Base-by-base conservation (phyloP, 2,113 vertebrate genomes). In the Trematomus loennbergii region DNA sequence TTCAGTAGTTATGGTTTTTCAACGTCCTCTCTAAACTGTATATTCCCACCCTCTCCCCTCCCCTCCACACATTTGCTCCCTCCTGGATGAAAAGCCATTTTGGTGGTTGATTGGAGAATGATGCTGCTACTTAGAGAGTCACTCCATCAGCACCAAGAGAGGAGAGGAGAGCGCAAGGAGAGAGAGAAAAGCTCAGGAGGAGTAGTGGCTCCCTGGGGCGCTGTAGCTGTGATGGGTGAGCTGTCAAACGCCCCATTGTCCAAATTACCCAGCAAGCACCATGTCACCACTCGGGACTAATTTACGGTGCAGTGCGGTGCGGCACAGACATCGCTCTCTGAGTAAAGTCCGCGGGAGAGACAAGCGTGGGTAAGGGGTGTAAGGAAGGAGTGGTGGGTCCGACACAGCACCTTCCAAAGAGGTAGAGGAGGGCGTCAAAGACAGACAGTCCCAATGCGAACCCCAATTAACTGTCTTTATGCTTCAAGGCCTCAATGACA, bases 241-340 rank as follows among this genome's bases (percentile, higher is more conserved):
- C 95, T 97, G 96, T 96, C 96, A 96, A 96, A 97, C 0, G 94
- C 94, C 93, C 96, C 90, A 94, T 94, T 94, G 93, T 96, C 95
- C 95, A 97, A 97, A 96, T 91, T 91, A 95, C 83, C 88, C 92
- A 84, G 92, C 92, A 90, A 93, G 95, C 88, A 90, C 89, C 83
- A 87, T 91, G 94, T 94, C 95, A 92, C 94, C 92, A 83, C 88
- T 78, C 95, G 94, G 92, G 95, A 96, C 95, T 95, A 94, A 96
- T 97, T 97, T 96, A 95, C 90, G 79, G 92, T 67, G 53, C 76
- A 74, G 81, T 60, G 79, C 74, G 18, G 86, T 74, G 66, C 78
- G 9, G 15, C 73, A 5, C 3, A 75, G 11, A 81, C 86, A 93
- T 95, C 87, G 74, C 78, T 95, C 93, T 93, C 36, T 46, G 76